Evolutionary conservation across 2,797 vertebrate genomes (phyloP), one percentile per base, ranked within the genome.

Genomic region (Euphonia xanthogaster): DNA sequence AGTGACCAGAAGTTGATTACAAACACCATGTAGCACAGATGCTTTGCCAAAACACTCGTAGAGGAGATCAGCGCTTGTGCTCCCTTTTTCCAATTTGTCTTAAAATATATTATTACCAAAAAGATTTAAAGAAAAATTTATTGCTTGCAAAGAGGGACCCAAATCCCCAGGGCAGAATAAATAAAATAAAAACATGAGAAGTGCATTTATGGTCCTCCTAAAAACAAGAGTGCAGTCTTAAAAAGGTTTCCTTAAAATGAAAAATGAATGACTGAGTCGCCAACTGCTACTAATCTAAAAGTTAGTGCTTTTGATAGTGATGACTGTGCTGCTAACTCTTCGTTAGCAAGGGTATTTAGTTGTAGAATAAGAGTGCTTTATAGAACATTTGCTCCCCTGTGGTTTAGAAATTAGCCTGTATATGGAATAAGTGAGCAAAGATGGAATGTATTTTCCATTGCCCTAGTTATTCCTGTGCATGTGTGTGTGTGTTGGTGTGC

Each of bases 141-240:
- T 96, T 93, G 93, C 96, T 96, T 96, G 85, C 96, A 94, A 97
- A 97, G 90, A 97, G 95, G 93, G 93, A 95, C 90, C 61, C 62
- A 93, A 95, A 92, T 97, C 96, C 91, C 96, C 51, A 61, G 96
- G 98, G 98, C 94, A 96, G 91, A 97, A 97, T 98, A 98, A 98
- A 97, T 96, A 96, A 97, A 98, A 96, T 93, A 95, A 97, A 98
- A 98, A 98, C 97, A 98, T 82, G 96, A 98, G 96, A 97, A 96
- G 90, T 97, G 96, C 97, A 97, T 97, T 98, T 97, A 97, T 70
- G 72, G 96, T 92, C 93, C 95, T 97, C 94, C 92, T 61, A 57
- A 97, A 98, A 97, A 97, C 97, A 97, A 96, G 94, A 98, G 96
- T 88, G 90, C 92, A 97, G 91, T 94, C 93, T 97, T 97, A 97